Conservation (phyloP, 1,140 invertebrate genomes). For the Zaprionus inermis region DNA sequence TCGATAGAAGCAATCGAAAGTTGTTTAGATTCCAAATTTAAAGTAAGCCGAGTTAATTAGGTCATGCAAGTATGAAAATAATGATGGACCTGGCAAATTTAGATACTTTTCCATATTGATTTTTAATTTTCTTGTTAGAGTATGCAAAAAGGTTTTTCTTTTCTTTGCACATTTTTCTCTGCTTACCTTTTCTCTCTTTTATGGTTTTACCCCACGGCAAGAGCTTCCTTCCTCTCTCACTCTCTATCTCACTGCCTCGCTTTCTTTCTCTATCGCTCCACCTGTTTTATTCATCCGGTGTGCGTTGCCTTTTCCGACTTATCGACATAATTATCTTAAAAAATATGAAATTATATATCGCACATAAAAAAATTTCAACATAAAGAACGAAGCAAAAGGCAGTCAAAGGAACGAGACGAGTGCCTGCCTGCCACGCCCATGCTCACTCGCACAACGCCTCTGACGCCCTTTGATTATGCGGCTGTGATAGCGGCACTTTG, state of each 20-base stretch:
- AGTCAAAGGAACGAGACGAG: constrained; percentile 41
- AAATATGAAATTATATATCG: constrained; percentile 78
- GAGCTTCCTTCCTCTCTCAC: neutral
- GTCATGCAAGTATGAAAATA: too few species aligned
- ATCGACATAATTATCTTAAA: constrained; percentile 81
- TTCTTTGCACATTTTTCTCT: neutral
- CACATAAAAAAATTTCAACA: constrained; percentile 59
- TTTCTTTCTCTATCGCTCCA: neutral
- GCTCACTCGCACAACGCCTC: neutral
- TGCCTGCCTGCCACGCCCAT: constrained; percentile 45
- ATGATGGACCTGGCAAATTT: too few species aligned
- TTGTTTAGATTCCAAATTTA: too few species aligned
- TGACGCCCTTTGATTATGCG: constrained; percentile 69
- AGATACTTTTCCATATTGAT: neutral
- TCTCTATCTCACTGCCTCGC: neutral
- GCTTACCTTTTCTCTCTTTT: neutral
- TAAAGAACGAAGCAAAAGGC: constrained; percentile 45
- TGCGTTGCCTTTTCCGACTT: constrained; percentile 72
- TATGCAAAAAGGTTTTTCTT: neutral
- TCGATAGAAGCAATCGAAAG: too few species aligned
- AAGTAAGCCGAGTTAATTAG: too few species aligned
- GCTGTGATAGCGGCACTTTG: constrained; percentile 67
- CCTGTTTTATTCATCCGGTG: constrained; percentile 55
- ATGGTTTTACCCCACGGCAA: constrained; percentile 34
- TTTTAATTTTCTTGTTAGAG: neutral